These are phyloP conservation scores for Hylaea fasciaria DNA, from an alignment of 2,888 invertebrate genomes.

Conservation along the genomic window DNA sequence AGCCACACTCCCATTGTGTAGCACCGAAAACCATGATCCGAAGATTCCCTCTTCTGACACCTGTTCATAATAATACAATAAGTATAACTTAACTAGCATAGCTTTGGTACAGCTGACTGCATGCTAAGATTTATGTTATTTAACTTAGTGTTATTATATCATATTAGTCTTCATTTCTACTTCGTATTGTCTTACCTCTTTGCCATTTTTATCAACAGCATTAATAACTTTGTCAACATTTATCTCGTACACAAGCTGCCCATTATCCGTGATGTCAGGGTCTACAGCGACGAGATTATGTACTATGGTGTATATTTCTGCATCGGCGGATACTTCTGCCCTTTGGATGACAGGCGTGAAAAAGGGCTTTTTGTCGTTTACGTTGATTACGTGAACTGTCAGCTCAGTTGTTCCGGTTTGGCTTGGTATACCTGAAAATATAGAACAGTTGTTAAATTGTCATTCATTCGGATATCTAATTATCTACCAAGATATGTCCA, in stretches of 20 bases:
- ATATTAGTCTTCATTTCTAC: too few relatives aligned
- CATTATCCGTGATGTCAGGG: slow-evolving; percentile 90
- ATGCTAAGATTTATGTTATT: too few relatives aligned
- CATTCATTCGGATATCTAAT: not conserved
- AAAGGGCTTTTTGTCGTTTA: slow-evolving; percentile 94
- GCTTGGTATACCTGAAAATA: slow-evolving; percentile 88
- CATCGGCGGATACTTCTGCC: slow-evolving; percentile 92
- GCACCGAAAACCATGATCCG: slow-evolving; percentile 74
- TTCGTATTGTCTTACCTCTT: slow-evolving; percentile 80
- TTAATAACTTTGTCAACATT: slow-evolving; percentile 88
- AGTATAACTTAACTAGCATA: not conserved
- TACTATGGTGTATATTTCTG: slow-evolving; percentile 88
- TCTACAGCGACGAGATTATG: slow-evolving; percentile 90
- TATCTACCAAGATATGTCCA: too few relatives aligned
- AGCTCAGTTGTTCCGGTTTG: slow-evolving; percentile 92
- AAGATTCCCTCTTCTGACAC: slow-evolving; percentile 74
- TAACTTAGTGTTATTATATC: too few relatives aligned
- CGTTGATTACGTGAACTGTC: slow-evolving; percentile 91
- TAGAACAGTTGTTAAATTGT: not conserved
- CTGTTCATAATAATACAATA: slow-evolving; percentile 46
- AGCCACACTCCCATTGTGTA: slow-evolving; percentile 78
- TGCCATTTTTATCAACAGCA: slow-evolving; percentile 93
- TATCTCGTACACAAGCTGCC: slow-evolving; percentile 87
- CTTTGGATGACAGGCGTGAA: slow-evolving; percentile 92
- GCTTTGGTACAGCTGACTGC: too few relatives aligned